Evolutionary conservation across 92 coral and sea anemone genomes (phyloP).

Genomic region (Siderastrea siderea): DNA sequence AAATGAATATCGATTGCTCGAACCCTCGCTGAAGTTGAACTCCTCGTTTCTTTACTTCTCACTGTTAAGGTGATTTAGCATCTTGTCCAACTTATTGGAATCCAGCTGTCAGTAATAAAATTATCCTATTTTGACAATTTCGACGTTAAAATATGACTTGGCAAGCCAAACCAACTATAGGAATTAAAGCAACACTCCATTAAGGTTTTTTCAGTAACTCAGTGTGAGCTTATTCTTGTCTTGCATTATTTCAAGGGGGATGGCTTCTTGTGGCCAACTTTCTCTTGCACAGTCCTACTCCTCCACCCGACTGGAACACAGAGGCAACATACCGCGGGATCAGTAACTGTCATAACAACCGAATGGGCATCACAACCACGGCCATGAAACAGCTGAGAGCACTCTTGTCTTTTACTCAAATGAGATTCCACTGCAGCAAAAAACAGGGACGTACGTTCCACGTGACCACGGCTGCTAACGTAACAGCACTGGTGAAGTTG

Average conservation of each 20-base stretch:
- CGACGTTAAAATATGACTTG: no score
- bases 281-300: slow-evolving; percentile 1
- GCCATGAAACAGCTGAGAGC: slow-evolving; percentile 32
- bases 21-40: no score
- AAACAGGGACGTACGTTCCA: slow-evolving; percentile 36
- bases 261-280: slow-evolving; percentile 57
- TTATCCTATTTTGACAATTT: no score
- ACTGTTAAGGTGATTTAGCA: no score
- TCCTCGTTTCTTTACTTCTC: no score
- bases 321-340: slow-evolving; percentile 32
- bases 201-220: no score
- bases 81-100: no score
- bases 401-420: slow-evolving; percentile 34
- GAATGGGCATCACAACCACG: slow-evolving; percentile 25
- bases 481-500: slow-evolving; percentile 57
- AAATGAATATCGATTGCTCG: no score
- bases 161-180: no score
- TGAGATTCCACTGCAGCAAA: slow-evolving; percentile 76
- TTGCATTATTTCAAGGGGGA: slow-evolving; percentile 28
- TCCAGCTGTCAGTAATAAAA: no score
- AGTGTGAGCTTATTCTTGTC: no score
- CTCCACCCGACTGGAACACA: slow-evolving; percentile 4
- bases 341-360: slow-evolving; percentile 44
- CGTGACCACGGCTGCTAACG: slow-evolving; percentile 44
- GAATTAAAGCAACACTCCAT: no score